Percentiles rank a stretch among this genome's conserved stretches.
These are phyloP conservation scores for Mesaphorura yosii DNA, from an alignment of 1,140 invertebrate genomes.

Conservation along the genomic window DNA sequence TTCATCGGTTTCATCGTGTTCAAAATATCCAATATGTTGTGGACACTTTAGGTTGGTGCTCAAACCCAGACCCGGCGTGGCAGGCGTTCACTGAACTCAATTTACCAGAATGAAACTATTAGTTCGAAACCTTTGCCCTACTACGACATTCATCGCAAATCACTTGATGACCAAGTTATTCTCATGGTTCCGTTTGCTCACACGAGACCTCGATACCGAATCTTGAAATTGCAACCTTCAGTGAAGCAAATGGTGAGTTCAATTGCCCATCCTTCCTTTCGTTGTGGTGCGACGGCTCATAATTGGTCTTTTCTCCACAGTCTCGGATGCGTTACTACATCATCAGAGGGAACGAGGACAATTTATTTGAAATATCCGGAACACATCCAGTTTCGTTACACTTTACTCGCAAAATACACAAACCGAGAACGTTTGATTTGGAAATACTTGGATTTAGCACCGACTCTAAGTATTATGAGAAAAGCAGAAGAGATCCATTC, in stretches of 20 bases:
- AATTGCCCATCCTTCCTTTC: conserved; percentile 24
- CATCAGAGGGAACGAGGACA: conserved; percentile 49
- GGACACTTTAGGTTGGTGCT: too few species aligned
- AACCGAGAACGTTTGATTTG: conserved; percentile 44
- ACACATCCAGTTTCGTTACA: conserved; percentile 52
- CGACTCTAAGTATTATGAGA: conserved; percentile 28
- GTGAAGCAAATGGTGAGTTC: conserved; percentile 37
- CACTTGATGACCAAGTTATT: conserved; percentile 38
- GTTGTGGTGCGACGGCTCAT: too few species aligned
- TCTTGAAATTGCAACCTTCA: conserved; percentile 53
- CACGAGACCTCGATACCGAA: conserved; percentile 49
- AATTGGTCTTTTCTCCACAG: too few species aligned
- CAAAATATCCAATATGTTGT: too few species aligned
- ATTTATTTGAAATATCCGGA: conserved; percentile 53
- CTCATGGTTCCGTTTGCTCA: conserved; percentile 47
- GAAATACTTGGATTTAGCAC: conserved; percentile 44
- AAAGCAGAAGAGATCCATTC: conserved; percentile 40
- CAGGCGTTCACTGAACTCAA: conserved; percentile 16
- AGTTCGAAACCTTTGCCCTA: conserved; percentile 8
- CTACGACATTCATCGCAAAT: conserved; percentile 35
- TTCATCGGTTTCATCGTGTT: not conserved
- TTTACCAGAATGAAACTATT: conserved; percentile 20
- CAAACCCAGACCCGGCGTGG: too few species aligned
- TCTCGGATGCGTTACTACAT: conserved; percentile 56
- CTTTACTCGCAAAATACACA: conserved; percentile 46